Conservation (phyloP, 2,113 vertebrate genomes). For the Epinephelus fuscoguttatus region DNA sequence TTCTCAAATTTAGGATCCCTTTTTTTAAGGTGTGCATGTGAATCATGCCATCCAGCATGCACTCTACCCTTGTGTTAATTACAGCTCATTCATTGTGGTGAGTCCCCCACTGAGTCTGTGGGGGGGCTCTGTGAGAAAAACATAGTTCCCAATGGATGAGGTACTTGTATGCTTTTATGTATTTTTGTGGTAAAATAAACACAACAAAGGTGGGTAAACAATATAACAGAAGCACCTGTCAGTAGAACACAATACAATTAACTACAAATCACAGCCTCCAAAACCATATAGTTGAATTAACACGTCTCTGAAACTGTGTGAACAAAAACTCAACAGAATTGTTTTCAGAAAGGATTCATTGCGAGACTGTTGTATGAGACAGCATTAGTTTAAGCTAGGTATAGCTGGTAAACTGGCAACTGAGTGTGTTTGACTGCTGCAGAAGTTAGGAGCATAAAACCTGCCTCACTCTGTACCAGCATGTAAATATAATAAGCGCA, state of each 20-base stretch:
- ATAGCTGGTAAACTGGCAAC: not conserved
- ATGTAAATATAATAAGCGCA: no score
- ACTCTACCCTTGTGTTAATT: constrained; percentile 42
- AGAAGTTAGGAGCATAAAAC: not conserved
- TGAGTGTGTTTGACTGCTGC: not conserved
- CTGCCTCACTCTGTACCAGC: not conserved
- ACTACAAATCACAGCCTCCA: not conserved
- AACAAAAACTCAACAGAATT: not conserved
- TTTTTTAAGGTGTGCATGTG: not conserved
- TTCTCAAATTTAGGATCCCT: not conserved
- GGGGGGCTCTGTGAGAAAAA: constrained; percentile 12
- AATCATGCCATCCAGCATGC: not conserved
- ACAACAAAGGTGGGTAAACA: not conserved
- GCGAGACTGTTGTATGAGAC: not conserved
- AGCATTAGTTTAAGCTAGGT: no score
- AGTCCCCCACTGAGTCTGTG: constrained; percentile 23
- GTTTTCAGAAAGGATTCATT: no score
- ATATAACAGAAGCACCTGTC: no score
- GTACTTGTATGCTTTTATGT: constrained; percentile 7
- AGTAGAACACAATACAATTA: not conserved
- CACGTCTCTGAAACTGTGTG: not conserved
- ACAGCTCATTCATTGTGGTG: constrained; percentile 43
- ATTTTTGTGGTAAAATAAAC: constrained; percentile 9
- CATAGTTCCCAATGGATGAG: constrained; percentile 19
- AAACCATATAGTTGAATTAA: not conserved